These are phyloP conservation scores for Aphis craccivora DNA, from an alignment of 1,140 invertebrate species.

Conservation along the genomic window DNA sequence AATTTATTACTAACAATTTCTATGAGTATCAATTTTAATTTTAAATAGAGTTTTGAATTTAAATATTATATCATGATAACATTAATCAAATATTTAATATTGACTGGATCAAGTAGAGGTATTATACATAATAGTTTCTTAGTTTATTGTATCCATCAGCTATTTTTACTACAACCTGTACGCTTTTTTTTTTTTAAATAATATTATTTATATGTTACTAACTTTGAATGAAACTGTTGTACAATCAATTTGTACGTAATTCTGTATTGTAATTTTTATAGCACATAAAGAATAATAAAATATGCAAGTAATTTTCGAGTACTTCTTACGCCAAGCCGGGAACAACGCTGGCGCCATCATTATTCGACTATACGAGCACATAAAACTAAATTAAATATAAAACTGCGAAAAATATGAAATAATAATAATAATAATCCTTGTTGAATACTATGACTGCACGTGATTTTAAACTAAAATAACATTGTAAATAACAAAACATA, in stretches of 20 bases:
- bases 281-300: too few species aligned
- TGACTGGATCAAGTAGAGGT: not conserved
- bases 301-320: too few species aligned
- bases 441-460: not conserved
- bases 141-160: not conserved
- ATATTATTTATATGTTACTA: too few species aligned
- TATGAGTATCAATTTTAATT: not conserved
- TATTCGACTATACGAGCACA: too few species aligned
- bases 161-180: not conserved
- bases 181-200: too few species aligned
- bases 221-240: too few species aligned
- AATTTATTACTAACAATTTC: too few species aligned
- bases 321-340: too few species aligned
- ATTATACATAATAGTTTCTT: not conserved
- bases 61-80: not conserved
- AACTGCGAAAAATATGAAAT: not conserved
- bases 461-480: not conserved
- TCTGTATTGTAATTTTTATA: too few species aligned
- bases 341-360: too few species aligned
- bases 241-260: too few species aligned
- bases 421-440: not conserved
- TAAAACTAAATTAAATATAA: too few species aligned
- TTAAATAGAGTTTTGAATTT: not conserved
- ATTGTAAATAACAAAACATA: not conserved
- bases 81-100: not conserved